These are phyloP conservation scores for Apamea monoglypha DNA, from an alignment of 2,888 invertebrate genomes.

Conservation along the genomic window DNA sequence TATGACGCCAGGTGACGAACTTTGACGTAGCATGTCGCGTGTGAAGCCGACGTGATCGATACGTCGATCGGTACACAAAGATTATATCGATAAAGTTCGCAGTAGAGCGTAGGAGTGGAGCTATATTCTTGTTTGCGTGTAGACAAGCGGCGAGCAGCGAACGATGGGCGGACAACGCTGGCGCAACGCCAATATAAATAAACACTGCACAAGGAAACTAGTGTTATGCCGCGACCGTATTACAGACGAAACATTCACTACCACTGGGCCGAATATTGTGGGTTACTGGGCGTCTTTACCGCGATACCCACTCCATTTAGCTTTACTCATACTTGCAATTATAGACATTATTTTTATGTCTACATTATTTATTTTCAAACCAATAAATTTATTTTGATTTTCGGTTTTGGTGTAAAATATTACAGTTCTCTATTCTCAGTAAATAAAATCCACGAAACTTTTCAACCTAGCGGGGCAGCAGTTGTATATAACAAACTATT, in stretches of 20 bases:
- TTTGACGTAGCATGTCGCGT: slow-evolving; percentile 80
- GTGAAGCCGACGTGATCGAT: slow-evolving; percentile 79
- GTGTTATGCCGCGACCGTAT: slow-evolving; percentile 90
- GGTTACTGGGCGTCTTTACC: slow-evolving; percentile 86
- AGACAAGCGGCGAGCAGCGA: slow-evolving; percentile 80
- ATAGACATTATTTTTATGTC: slow-evolving; percentile 23
- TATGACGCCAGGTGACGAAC: slow-evolving; percentile 85
- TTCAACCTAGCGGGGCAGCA: background rate
- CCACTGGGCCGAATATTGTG: slow-evolving; percentile 89
- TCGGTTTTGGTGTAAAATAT: background rate
- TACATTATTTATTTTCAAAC: slow-evolving; percentile 11
- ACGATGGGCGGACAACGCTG: slow-evolving; percentile 87
- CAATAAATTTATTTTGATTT: background rate
- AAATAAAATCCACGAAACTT: background rate
- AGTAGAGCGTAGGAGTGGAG: slow-evolving; percentile 80
- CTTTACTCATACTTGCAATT: slow-evolving; percentile 41
- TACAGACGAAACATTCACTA: slow-evolving; percentile 90
- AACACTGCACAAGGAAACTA: slow-evolving; percentile 90
- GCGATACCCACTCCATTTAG: slow-evolving; percentile 65
- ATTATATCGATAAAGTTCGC: slow-evolving; percentile 81
- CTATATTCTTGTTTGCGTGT: slow-evolving; percentile 83
- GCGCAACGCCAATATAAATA: slow-evolving; percentile 88
- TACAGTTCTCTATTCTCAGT: background rate
- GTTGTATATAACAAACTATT: background rate
- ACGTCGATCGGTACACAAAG: slow-evolving; percentile 78